These are phyloP conservation scores for Drosophila ambigua DNA, from an alignment of 1,140 invertebrate species.

Conservation along the genomic window DNA sequence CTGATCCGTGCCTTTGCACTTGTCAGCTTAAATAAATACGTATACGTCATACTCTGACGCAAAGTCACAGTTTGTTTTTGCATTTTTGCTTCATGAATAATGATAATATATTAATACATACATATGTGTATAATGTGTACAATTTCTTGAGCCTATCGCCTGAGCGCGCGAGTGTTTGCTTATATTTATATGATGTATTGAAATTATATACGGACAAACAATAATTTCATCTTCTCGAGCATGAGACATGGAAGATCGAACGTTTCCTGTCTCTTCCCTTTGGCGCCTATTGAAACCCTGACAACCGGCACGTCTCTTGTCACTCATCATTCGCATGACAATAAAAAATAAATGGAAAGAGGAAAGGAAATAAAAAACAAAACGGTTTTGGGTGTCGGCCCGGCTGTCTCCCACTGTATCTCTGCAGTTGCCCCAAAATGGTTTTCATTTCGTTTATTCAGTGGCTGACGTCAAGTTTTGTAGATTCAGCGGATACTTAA, in stretches of 20 bases:
- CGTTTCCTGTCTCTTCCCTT: slow-evolving; percentile 11
- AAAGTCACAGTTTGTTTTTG: slow-evolving; percentile 36
- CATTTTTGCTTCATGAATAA: slow-evolving; percentile 51
- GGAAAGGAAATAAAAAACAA: slow-evolving; percentile 19
- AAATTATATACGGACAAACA: slow-evolving; percentile 19
- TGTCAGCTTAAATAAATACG: slow-evolving; percentile 28
- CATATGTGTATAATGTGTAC: too few species aligned
- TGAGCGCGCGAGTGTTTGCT: slow-evolving; percentile 12
- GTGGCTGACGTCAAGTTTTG: slow-evolving; percentile 49
- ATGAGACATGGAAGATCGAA: slow-evolving; percentile 19
- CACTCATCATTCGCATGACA: slow-evolving; percentile 28
- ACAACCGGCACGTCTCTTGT: slow-evolving; percentile 38
- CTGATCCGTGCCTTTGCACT: background rate
- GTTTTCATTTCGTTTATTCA: slow-evolving; percentile 27
- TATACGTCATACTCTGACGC: slow-evolving; percentile 27
- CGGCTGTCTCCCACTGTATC: background rate
- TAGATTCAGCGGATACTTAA: slow-evolving; percentile 54
- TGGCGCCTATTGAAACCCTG: slow-evolving; percentile 7
- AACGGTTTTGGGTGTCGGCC: slow-evolving; percentile 29
- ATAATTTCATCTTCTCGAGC: slow-evolving; percentile 26
- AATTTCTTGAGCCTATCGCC: slow-evolving; percentile 33
- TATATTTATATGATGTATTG: slow-evolving; percentile 19
- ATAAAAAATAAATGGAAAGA: slow-evolving; percentile 24
- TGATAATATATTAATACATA: slow-evolving; percentile 32
- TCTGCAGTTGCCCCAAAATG: background rate